phyloP scores from a whole-genome alignment of 1,140 invertebrate species.

The Zaprionus lachaisei region DNA sequence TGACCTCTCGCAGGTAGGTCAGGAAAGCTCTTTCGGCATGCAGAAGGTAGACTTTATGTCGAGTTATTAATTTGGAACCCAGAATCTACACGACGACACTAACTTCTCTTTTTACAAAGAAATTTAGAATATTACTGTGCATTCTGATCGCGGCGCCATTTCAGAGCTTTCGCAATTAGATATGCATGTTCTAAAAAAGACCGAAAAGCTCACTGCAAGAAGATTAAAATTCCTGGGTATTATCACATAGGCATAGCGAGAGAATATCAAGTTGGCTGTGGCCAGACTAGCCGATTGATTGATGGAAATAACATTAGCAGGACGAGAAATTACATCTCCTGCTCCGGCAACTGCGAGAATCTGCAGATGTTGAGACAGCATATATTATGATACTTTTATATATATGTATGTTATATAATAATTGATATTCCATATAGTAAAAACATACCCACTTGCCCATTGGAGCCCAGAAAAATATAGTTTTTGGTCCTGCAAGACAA shows the following conservation, averaged over 20 bases:
- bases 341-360: constrained; percentile 45
- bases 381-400: background rate
- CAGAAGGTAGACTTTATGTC: too few species aligned
- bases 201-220: constrained; percentile 46
- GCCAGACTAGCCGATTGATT: constrained; percentile 47
- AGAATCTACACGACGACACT: too few species aligned
- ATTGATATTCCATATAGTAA: too few species aligned
- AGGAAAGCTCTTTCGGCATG: too few species aligned
- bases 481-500: constrained; percentile 44
- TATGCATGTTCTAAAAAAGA: background rate
- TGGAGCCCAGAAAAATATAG: constrained; percentile 65
- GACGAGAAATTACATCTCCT: constrained; percentile 48
- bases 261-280: constrained; percentile 49
- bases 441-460: constrained; percentile 56
- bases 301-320: constrained; percentile 45
- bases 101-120: too few species aligned
- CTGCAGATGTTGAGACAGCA: constrained; percentile 13
- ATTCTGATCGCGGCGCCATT: constrained; percentile 39
- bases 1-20: too few species aligned
- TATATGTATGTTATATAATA: too few species aligned
- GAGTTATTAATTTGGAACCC: too few species aligned
- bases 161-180: constrained; percentile 34
- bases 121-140: too few species aligned
- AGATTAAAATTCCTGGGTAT: constrained; percentile 60
- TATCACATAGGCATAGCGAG: constrained; percentile 59